phyloP scores from a whole-genome alignment of 2,888 invertebrate species.

The Phrixothrix hirtus region DNA sequence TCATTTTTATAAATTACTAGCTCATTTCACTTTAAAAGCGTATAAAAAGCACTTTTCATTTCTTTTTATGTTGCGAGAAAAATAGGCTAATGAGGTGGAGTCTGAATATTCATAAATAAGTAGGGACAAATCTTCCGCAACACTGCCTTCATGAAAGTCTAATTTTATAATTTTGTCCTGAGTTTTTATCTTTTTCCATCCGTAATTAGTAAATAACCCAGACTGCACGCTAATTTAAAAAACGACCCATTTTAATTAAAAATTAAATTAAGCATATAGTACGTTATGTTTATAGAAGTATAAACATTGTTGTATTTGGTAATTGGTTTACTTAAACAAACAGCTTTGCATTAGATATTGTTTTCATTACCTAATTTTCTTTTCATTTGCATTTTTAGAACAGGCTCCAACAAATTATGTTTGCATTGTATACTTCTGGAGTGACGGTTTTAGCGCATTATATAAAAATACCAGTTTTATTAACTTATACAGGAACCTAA shows the following conservation, averaged over 20 bases:
- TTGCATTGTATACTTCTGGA: too few species aligned
- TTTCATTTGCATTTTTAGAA: too few species aligned
- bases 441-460: too few species aligned
- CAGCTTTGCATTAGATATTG: too few species aligned
- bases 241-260: slow-evolving; percentile 14
- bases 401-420: too few species aligned
- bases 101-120: slow-evolving; percentile 31
- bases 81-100: slow-evolving; percentile 21
- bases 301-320: too few species aligned
- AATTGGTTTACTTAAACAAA: too few species aligned
- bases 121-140: slow-evolving; percentile 22
- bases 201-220: slow-evolving; percentile 28
- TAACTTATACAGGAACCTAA: too few species aligned
- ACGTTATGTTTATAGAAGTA: too few species aligned
- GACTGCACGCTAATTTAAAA: slow-evolving; percentile 9
- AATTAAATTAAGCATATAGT: too few species aligned
- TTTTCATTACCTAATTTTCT: too few species aligned
- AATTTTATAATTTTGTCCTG: slow-evolving; percentile 26
- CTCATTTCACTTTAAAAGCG: slow-evolving; percentile 9
- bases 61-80: slow-evolving; percentile 20
- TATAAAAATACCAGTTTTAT: too few species aligned
- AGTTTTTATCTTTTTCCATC: slow-evolving; percentile 25
- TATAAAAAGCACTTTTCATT: slow-evolving; percentile 16
- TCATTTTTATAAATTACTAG: slow-evolving; percentile 13
- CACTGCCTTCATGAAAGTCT: slow-evolving; percentile 32